Conservation (phyloP, 2,113 vertebrate species). For the Genyomyrus donnyi region DNA sequence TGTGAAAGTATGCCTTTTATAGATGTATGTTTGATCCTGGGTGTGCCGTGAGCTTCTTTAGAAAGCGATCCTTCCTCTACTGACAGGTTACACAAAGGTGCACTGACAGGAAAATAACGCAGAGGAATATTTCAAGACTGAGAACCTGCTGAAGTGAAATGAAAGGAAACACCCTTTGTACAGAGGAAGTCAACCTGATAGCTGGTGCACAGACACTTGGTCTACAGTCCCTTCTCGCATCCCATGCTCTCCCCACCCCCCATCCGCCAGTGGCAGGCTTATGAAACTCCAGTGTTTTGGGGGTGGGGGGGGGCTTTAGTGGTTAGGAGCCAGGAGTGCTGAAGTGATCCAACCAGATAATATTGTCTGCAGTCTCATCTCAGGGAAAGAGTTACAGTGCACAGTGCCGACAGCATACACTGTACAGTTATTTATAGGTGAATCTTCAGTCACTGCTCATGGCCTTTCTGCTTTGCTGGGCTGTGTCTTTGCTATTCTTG, state of each 20-base stretch:
- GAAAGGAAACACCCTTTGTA: background rate
- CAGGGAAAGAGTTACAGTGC: background rate
- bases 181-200: background rate
- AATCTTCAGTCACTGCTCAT: background rate
- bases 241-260: background rate
- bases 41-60: background rate
- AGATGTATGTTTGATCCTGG: background rate
- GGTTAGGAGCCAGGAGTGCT: background rate
- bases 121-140: background rate
- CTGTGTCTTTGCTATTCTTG: background rate
- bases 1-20: background rate
- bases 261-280: background rate
- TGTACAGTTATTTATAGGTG: background rate
- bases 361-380: background rate
- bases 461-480: background rate
- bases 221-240: background rate
- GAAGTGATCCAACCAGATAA: background rate
- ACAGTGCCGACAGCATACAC: background rate
- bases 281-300: background rate
- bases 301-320: background rate
- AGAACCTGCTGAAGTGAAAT: background rate
- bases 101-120: background rate
- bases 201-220: background rate
- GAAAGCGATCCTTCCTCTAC: background rate
- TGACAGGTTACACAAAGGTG: background rate